Evolutionary conservation across 2,113 vertebrate genomes (phyloP), one percentile per base, ranked within the genome.

Genomic region (Eptatretus burgeri): DNA sequence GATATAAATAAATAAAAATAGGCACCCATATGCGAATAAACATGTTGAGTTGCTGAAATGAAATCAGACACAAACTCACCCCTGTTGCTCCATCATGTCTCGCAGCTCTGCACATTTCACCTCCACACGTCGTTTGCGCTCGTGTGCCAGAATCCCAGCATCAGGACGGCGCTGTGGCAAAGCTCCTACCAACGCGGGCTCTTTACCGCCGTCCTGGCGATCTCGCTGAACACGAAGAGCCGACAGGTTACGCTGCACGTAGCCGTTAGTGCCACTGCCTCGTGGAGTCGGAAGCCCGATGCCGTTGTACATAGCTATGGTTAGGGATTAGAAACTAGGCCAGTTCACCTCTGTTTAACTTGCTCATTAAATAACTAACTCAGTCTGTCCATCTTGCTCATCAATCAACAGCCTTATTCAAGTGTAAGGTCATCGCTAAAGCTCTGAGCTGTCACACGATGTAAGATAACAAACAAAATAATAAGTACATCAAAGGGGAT

Each of bases 1-100:
- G 27, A 3, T 41, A 41, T 7, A 41, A 41, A 3, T 5, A 41
- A 41, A 41, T 41, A 41, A 41, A 41, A 41, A 41, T 41, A 41
- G 7, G 27, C 27, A 41, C 27, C 27, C 3, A 41, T 41, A 41
- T 41, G 27, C 3, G 27, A 41, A 41, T 41, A 41, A 41, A 41
- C 27, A 41, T 41, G 27, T 41, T 66, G 20, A 10, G 14, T 49
- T 10, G 17, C 3, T 41, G 2, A 60, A 60, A 18, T n/a, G 5
- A n/a, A 60, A 60, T 60, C 16, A 60, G 9, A 16, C 18, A 60
- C 53, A 49, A 52, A n/a, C 74, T 75, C 64, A 88, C 84, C 84
- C 84, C 66, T 87, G 84, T 72, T 89, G 82, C 74, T 85, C 84
- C 84, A 89, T 86, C 82, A 86, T 85, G 75, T 89, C 84, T 72